Evolutionary conservation across 2,113 vertebrate genomes (phyloP), one percentile per base, ranked within the genome.

Genomic region (Rana temporaria): DNA sequence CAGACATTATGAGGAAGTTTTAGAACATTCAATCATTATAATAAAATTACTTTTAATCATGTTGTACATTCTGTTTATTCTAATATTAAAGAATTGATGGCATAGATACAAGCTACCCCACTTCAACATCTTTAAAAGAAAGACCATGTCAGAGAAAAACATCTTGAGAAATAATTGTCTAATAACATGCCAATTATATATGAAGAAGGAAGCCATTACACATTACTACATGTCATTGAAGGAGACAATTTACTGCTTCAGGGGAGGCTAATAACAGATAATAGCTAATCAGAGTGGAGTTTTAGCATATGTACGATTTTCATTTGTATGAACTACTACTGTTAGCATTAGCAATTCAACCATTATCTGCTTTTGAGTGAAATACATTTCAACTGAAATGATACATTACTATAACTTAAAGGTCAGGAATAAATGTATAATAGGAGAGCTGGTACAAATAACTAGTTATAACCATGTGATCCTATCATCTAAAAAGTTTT

Each of bases 191-290:
- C 72, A 62, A 75, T 75, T 75, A 75, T 34, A 24, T 16, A 42
- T 42, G n/a, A 22, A 75, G 32, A 42, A 75, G 57, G 34, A 62
- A 38, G 59, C 18, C 57, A 74, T 60, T 75, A 75, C 20, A 42
- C 59, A 11, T 38, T 42, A 7, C 56, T 75, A 75, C 42, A 75
- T 62, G 19, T 22, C 55, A 20, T 32, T 38, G 32, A 60, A 60
- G 20, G 11, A 62, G 57, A n/a, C 34, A 75, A 75, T 57, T n/a
- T 62, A 30, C 32, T 60, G 72, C 56, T 60, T 42, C 34, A 8
- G 14, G 57, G 72, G 30, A 59, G 72, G 72, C 60, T 75, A 75
- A 75, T 75, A 62, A 62, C 57, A 75, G 56, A 59, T 75, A 75
- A 60, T 75, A 48, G 56, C 56, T 75, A 75, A 75, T 75, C 72